Base-by-base conservation (phyloP, 2,888 invertebrate genomes). In the Zhuqinia jingwanae region DNA sequence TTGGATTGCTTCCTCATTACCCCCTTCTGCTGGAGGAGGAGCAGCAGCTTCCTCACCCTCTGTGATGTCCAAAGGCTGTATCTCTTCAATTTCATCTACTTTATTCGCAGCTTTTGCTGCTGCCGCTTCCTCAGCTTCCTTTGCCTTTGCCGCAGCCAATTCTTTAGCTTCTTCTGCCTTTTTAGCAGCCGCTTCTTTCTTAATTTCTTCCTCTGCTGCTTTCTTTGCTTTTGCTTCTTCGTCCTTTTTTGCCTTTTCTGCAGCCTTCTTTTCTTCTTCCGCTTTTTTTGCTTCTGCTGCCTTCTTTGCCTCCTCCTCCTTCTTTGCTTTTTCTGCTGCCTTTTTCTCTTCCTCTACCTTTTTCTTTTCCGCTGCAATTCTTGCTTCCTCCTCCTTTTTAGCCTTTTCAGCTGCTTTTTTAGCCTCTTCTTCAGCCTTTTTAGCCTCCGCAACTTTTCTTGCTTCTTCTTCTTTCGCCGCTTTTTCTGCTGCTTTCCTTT, bases 161-260 rank as follows among this genome's bases (percentile, higher is more conserved):
- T 81, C 85, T 45, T 82, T 79, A 11, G 30, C 77, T 15, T 56
- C 86, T 94, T 93, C 90, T n/a, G 58, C 58, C 76, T 76, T 20
- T 42, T 75, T 68, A 8, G 47, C 78, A 10, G 50, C 76, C 36
- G 45, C 87, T 25, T 50, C 60, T 25, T 56, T 79, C 50, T 81
- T 87, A n/a, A 50, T 77, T 56, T 88, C 84, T 36, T 85, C 88
- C 60, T 82, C 83, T 20, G 50, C 85, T 47, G 65, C 87, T 88
- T 81, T 89, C 53, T 84, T 86, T 36, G 63, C 63, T n/a, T n/a
- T 86, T 25, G 68, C 77, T 20, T 81, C 85, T 15, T 86, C 82
- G 11, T 75, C 78, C 13, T 60, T 65, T 42, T 36, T 85, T 15
- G 80, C 86, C 30, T 50, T 78, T 63, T 87, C 88, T 20, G 80